Evolutionary conservation across 2,797 vertebrate species (phyloP).

Genomic region (Sebastes elongatus): DNA sequence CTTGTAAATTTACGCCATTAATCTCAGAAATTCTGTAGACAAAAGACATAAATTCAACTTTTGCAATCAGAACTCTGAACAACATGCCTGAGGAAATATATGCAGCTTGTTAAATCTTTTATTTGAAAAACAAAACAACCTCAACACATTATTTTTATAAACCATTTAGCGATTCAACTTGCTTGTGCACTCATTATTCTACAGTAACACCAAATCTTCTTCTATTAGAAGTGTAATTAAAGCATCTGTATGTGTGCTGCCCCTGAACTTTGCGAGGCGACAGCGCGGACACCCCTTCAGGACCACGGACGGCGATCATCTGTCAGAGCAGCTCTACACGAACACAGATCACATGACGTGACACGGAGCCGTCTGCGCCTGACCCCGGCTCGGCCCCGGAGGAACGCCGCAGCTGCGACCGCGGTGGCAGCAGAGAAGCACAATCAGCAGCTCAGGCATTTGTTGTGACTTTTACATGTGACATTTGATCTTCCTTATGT

Average conservation of each 20-base stretch:
- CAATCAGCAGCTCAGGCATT: not conserved
- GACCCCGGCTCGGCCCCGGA: conserved; percentile 15
- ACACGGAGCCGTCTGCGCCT: not conserved
- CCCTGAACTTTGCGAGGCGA: not conserved
- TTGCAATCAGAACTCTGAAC: not conserved
- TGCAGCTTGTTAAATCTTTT: not conserved
- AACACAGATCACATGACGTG: conserved; percentile 27
- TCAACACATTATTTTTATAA: not conserved
- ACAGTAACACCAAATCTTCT: not conserved
- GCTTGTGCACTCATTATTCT: not conserved
- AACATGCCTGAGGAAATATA: not conserved
- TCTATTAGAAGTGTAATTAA: not conserved
- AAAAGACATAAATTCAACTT: not conserved
- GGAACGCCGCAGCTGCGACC: conserved; percentile 17
- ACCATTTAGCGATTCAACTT: not conserved
- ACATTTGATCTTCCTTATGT: conserved; percentile 9
- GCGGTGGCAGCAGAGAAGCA: not conserved
- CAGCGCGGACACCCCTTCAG: not conserved
- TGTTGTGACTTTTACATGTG: not conserved
- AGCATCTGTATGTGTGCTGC: not conserved
- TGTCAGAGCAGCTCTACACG: not conserved
- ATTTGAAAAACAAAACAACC: not conserved
- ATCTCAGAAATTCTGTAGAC: not conserved
- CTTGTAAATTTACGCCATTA: too few species aligned
- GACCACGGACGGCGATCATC: not conserved